A percentile compares a stretch with the other conserved stretches of the same genome.
Evolutionary conservation across 2,113 vertebrate species (phyloP).

Genomic region (Platichthys stellatus): DNA sequence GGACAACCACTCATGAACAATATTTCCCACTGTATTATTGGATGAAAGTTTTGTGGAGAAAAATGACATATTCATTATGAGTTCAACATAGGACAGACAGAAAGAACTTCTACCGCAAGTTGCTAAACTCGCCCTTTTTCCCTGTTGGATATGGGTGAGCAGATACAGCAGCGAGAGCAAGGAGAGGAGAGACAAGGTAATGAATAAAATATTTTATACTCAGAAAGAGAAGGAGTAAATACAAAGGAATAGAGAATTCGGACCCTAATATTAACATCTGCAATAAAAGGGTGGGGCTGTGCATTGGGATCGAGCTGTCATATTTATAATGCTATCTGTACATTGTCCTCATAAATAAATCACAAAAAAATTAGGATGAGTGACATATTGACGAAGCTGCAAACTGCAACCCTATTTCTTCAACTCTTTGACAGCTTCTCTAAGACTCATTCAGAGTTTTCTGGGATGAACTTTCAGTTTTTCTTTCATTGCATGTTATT

Average conservation of each 20-base stretch:
- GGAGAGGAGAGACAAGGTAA: neutral
- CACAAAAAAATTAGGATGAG: conserved; percentile 36
- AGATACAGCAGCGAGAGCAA: neutral
- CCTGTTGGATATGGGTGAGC: neutral
- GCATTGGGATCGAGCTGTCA: conserved; percentile 16
- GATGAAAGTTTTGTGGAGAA: neutral
- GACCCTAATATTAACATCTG: neutral
- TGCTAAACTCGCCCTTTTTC: neutral
- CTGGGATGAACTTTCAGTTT: neutral
- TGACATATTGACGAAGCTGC: conserved; percentile 46
- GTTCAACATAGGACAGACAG: neutral
- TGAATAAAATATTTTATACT: neutral
- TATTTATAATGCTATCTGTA: conserved; percentile 55
- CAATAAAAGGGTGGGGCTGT: conserved; percentile 19
- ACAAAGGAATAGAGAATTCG: neutral
- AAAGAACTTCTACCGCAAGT: neutral
- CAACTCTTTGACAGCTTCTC: conserved; percentile 12
- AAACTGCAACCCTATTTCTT: conserved; percentile 13
- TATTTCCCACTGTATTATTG: neutral
- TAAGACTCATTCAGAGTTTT: neutral
- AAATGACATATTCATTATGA: neutral
- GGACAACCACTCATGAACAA: no score
- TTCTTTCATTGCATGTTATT: conserved; percentile 14
- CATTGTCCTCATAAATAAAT: neutral
- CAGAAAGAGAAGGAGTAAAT: neutral